phyloP scores from a whole-genome alignment of 2,113 vertebrate species.

The Ctenomys sociabilis region DNA sequence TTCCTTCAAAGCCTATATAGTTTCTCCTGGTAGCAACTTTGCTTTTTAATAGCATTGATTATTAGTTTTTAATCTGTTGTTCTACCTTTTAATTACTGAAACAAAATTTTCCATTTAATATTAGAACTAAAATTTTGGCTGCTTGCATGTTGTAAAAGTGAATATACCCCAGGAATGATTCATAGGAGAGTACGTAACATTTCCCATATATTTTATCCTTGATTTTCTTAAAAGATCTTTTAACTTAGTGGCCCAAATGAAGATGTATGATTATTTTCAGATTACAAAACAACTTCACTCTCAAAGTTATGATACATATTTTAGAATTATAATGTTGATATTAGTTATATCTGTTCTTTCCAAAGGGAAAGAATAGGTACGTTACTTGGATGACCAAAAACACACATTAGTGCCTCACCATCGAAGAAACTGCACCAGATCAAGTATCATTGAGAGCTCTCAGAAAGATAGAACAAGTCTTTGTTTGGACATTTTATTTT shows the following conservation, averaged over 20 bases:
- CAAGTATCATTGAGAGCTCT: background rate
- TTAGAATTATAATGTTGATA: background rate
- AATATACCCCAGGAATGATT: background rate
- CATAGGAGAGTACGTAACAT: background rate
- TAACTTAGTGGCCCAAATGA: background rate
- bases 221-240: slow-evolving; percentile 17
- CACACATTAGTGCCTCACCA: background rate
- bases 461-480: background rate
- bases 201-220: background rate
- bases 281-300: background rate
- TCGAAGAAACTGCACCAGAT: no score
- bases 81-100: background rate
- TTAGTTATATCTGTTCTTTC: background rate
- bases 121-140: background rate
- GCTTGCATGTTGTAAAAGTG: background rate
- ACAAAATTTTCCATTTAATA: background rate
- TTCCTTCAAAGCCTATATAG: background rate
- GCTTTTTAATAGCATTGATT: background rate
- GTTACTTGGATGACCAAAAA: background rate
- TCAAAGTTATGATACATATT: background rate
- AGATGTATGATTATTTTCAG: background rate
- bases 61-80: background rate
- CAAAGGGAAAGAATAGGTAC: background rate
- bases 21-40: background rate
- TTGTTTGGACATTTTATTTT: no score